Evolutionary conservation across 2,797 vertebrate genomes (phyloP), one percentile per base, ranked within the genome.

Genomic region (Hyperoplus lanceolatus): DNA sequence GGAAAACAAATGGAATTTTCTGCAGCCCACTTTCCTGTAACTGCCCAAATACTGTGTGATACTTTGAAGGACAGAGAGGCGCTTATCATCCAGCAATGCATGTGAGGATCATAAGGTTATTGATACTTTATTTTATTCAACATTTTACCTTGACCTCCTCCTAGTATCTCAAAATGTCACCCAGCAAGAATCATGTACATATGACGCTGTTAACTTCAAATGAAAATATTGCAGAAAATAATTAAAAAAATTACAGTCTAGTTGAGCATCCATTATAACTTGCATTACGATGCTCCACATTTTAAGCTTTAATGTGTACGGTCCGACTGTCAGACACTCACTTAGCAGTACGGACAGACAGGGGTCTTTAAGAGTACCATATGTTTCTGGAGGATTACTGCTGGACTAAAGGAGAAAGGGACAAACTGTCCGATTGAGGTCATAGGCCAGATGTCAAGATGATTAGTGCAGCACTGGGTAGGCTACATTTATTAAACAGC

Each of bases 321-420:
- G 18, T 53, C 38, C 0, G 16, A 14, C 16, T 8, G 48, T 18
- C 41, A 15, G 55, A 12, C 15, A 6, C 16, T 39, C 16, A n/a
- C 11, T 50, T n/a, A 12, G 21, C 38, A 29, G 16, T 0, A 3
- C 29, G 29, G 9, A 18, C 56, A 50, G 8, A 55, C 5, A 12
- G 18, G 56, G 43, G 42, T 5, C 8, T 38, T 60, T 2, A 73
- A 15, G 5, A 36, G 29, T 59, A 72, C 70, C 70, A 73, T 41
- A 75, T 73, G 79, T 65, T 48, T 67, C 21, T 63, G 56, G 15
- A 21, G 60, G 83, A 85, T 83, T 85, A 88, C 5, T 41, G 58
- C 6, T 55, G 75, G 41, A n/a, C 43, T 59, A 56, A 66, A 63
- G 55, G n/a, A 59, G 57, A 50, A 54, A 45, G 29, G 60, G 29